A percentile compares a stretch with the other conserved stretches of the same genome.
Conservation (phyloP, 1,140 invertebrate genomes). For the Pectinophora gossypiella region DNA sequence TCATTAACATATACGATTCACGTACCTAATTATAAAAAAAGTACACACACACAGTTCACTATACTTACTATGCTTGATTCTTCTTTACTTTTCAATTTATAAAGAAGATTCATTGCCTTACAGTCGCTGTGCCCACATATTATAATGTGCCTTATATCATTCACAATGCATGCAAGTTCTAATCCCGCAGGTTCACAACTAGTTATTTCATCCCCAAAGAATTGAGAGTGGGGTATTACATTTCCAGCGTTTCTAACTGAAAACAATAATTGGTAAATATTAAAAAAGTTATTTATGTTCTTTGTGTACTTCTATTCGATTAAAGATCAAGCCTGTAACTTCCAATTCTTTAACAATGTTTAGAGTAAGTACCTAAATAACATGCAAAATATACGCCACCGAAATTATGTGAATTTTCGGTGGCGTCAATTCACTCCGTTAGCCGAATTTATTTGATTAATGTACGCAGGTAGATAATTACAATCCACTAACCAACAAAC, state of each 20-base stretch:
- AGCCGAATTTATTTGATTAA: too few relatives aligned
- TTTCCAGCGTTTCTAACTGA: conserved; percentile 96
- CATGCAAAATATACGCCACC: too few relatives aligned
- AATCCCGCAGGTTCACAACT: conserved; percentile 96
- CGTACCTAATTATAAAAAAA: too few relatives aligned
- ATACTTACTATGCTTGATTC: conserved; percentile 81
- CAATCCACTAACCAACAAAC: conserved; percentile 88
- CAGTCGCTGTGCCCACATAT: conserved; percentile 98
- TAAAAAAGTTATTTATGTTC: background rate
- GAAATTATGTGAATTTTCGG: too few relatives aligned
- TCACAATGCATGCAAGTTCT: conserved; percentile 95
- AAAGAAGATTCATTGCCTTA: conserved; percentile 96
- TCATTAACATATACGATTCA: too few relatives aligned
- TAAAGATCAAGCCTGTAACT: too few relatives aligned
- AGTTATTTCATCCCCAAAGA: conserved; percentile 89
- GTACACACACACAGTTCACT: too few relatives aligned
- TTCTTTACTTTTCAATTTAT: conserved; percentile 86
- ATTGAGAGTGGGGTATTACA: conserved; percentile 91
- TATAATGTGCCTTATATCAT: conserved; percentile 94
- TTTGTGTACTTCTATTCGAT: too few relatives aligned
- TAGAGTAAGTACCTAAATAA: too few relatives aligned
- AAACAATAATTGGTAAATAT: conserved; percentile 8
- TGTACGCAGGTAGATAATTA: background rate
- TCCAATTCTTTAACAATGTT: too few relatives aligned
- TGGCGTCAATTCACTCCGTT: too few relatives aligned